Evolutionary conservation across 2,113 vertebrate genomes (phyloP).

Genomic region (Anseranas semipalmata): DNA sequence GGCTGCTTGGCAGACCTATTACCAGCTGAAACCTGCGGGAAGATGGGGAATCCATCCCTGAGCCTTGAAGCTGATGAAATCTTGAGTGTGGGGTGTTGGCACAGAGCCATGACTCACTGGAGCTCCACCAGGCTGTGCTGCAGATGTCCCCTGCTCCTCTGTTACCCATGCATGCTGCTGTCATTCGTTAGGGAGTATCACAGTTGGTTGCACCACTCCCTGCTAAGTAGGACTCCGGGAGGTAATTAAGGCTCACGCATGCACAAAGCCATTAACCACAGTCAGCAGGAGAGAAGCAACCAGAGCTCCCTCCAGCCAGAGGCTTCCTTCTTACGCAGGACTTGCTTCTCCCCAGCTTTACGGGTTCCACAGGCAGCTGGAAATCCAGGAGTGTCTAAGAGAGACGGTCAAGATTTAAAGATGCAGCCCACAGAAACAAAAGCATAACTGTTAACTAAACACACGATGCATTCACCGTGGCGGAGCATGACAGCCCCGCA

Average conservation of each 20-base stretch:
- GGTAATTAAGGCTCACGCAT: background rate
- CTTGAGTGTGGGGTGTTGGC: background rate
- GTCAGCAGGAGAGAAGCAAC: background rate
- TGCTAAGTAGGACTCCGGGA: background rate
- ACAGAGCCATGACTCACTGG: background rate
- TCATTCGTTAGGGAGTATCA: background rate
- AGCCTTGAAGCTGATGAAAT: background rate
- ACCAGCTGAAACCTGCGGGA: background rate
- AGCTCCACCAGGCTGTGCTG: background rate
- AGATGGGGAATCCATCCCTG: background rate
- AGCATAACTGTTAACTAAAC: background rate
- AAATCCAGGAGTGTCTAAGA: background rate
- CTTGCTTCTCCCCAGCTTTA: rapidly evolving
- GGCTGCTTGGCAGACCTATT: background rate
- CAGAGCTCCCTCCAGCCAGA: background rate
- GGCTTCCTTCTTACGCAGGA: rapidly evolving
- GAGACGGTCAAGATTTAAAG: background rate
- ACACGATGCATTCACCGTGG: rapidly evolving
- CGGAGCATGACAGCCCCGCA: rapidly evolving
- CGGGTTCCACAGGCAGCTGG: background rate
- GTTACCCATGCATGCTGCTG: background rate
- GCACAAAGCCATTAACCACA: rapidly evolving
- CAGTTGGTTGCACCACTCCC: background rate
- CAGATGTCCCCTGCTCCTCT: background rate
- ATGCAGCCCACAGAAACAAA: background rate